These are phyloP conservation scores for Hanleya hanleyi DNA, from an alignment of 2,888 invertebrate species.

Conservation along the genomic window DNA sequence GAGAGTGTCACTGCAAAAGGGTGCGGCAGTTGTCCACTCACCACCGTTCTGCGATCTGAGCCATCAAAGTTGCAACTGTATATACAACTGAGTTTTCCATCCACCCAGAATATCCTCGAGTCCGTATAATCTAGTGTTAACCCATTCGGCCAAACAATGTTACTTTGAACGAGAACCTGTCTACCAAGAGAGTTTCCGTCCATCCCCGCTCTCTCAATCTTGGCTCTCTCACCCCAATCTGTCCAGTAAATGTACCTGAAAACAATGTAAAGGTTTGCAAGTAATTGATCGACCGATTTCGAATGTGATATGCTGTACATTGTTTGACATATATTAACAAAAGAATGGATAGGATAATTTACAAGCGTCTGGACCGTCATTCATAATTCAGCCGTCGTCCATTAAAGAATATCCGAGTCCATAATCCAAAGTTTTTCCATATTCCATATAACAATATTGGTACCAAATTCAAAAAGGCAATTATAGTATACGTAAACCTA, in stretches of 20 bases:
- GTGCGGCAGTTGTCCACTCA: slow-evolving; percentile 59
- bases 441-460: too few species aligned
- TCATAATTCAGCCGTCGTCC: too few species aligned
- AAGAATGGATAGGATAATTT: too few species aligned
- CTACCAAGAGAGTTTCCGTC: slow-evolving; percentile 89
- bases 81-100: slow-evolving; percentile 91
- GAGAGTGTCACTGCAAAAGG: slow-evolving; percentile 69
- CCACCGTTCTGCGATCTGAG: slow-evolving; percentile 74
- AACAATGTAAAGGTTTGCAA: background rate
- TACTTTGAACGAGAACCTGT: slow-evolving; percentile 81
- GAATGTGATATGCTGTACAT: too few species aligned
- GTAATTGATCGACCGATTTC: too few species aligned
- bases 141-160: slow-evolving; percentile 96
- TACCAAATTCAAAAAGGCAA: too few species aligned
- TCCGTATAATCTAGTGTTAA: slow-evolving; percentile 87
- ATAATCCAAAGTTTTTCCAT: too few species aligned
- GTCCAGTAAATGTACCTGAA: slow-evolving; percentile 94
- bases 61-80: slow-evolving; percentile 87
- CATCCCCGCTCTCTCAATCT: slow-evolving; percentile 91
- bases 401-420: too few species aligned
- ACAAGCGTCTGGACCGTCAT: too few species aligned
- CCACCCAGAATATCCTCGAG: slow-evolving; percentile 88
- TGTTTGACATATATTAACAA: too few species aligned
- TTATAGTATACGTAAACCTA: too few species aligned
- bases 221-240: slow-evolving; percentile 87